phyloP scores from a whole-genome alignment of 2,113 vertebrate species.

The Cyanoramphus novaezelandiae region DNA sequence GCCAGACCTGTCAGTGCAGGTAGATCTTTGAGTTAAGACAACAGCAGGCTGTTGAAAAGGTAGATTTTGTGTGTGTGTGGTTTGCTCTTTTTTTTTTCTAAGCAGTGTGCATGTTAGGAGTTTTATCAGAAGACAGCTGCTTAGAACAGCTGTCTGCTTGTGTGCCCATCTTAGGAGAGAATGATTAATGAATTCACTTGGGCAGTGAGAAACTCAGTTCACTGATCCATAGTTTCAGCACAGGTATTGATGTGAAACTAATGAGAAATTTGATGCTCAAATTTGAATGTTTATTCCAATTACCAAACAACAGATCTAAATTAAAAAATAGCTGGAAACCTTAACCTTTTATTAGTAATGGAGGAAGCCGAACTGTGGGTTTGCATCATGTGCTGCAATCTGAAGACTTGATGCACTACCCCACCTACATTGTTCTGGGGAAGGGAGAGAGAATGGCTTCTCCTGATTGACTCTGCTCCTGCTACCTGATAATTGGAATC shows the following conservation, averaged over 20 bases:
- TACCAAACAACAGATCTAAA: constrained; percentile 81
- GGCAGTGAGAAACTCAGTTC: constrained; percentile 79
- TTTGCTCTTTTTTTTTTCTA: background rate
- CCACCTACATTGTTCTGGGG: constrained; percentile 19
- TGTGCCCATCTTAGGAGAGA: constrained; percentile 77
- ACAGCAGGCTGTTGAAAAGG: constrained; percentile 15
- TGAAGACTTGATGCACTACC: background rate
- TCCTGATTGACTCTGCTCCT: constrained; percentile 25
- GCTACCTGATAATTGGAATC: constrained; percentile 16
- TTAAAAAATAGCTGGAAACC: constrained; percentile 73
- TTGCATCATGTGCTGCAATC: background rate
- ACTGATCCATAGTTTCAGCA: constrained; percentile 82
- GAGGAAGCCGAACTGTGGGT: constrained; percentile 29
- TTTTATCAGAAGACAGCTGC: constrained; percentile 75
- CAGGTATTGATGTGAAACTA: constrained; percentile 88
- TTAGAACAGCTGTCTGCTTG: constrained; percentile 79
- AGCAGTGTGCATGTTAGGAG: constrained; percentile 1
- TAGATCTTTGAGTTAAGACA: constrained; percentile 46
- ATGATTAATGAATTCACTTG: constrained; percentile 89
- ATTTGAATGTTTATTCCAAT: constrained; percentile 88
- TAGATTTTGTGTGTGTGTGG: background rate
- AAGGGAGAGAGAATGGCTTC: background rate
- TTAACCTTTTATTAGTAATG: constrained; percentile 76
- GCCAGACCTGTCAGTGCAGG: constrained; percentile 13
- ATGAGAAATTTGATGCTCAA: constrained; percentile 87